Percentiles rank a stretch among this genome's conserved stretches.
phyloP scores from a whole-genome alignment of 1,140 invertebrate species.

The Meloidogyne floridensis region DNA sequence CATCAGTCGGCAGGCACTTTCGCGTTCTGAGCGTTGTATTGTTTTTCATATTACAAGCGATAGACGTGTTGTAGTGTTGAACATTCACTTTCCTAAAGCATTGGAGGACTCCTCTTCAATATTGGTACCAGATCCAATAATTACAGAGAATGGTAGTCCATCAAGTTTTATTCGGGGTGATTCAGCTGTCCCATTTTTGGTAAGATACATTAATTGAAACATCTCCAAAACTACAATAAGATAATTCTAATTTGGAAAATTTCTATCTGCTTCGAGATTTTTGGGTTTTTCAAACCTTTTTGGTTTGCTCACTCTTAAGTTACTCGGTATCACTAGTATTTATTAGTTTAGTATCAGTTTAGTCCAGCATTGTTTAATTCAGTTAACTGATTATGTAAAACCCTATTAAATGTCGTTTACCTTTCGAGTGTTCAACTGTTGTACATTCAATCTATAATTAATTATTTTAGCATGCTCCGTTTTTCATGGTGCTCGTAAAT shows the following conservation, averaged over 20 bases:
- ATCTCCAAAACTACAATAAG: too few relatives aligned
- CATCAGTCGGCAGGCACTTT: conserved; percentile 17
- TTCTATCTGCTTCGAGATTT: too few relatives aligned
- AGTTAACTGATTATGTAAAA: too few relatives aligned
- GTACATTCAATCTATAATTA: background rate
- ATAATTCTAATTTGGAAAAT: too few relatives aligned
- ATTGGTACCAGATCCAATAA: background rate
- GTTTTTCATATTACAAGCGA: conserved; percentile 20
- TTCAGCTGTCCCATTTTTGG: conserved; percentile 28
- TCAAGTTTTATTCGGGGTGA: conserved; percentile 3
- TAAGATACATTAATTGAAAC: background rate
- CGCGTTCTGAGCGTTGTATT: background rate
- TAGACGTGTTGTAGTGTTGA: conserved; percentile 19
- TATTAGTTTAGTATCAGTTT: too few relatives aligned
- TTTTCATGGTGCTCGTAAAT: conserved; percentile 22
- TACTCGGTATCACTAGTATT: too few relatives aligned
- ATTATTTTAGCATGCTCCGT: conserved; percentile 19
- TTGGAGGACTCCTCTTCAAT: background rate
- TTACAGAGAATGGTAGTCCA: conserved; percentile 2
- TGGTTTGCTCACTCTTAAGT: too few relatives aligned
- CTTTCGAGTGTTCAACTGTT: background rate
- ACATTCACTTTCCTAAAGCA: conserved; percentile 15
- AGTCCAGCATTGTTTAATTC: too few relatives aligned
- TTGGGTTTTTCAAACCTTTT: too few relatives aligned
- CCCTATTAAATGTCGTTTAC: too few relatives aligned